phyloP scores from a whole-genome alignment of 2,888 invertebrate genomes.

The Chromoteleia sp. region DNA sequence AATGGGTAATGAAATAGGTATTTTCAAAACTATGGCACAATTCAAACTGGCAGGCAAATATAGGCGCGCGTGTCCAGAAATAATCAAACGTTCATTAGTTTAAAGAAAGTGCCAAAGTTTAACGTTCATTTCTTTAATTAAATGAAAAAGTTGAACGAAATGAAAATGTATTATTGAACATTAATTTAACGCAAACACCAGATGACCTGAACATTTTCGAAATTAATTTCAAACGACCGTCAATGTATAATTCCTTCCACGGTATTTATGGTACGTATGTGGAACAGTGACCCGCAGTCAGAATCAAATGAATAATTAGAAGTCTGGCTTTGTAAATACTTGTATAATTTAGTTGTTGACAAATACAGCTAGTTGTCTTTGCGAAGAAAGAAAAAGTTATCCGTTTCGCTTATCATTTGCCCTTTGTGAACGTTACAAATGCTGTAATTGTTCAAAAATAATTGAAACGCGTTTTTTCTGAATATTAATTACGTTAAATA shows the following conservation, averaged over 20 bases:
- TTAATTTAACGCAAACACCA: conserved; percentile 3
- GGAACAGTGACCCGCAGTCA: conserved; percentile 2
- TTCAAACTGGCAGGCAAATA: conserved; percentile 7
- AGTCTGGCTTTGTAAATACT: neutral
- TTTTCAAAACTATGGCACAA: conserved; percentile 30
- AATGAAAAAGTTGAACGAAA: too few relatives aligned
- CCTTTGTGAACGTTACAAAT: too few relatives aligned
- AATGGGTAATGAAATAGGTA: conserved; percentile 23
- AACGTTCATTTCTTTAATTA: neutral
- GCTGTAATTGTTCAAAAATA: too few relatives aligned
- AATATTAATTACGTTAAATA: neutral
- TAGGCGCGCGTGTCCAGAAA: neutral
- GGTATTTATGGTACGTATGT: conserved; percentile 7
- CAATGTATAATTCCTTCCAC: neutral
- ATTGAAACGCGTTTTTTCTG: too few relatives aligned
- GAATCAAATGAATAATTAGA: conserved; percentile 21
- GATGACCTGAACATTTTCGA: too few relatives aligned
- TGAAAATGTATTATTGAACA: too few relatives aligned
- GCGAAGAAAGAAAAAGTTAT: too few relatives aligned
- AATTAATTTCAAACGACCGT: conserved; percentile 1
- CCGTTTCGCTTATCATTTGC: too few relatives aligned
- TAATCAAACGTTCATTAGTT: neutral
- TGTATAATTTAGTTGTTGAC: neutral
- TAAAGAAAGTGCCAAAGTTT: neutral
- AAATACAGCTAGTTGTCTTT: too few relatives aligned